Evolutionary conservation across 2,888 invertebrate genomes (phyloP).

Genomic region (Apoderus coryli): DNA sequence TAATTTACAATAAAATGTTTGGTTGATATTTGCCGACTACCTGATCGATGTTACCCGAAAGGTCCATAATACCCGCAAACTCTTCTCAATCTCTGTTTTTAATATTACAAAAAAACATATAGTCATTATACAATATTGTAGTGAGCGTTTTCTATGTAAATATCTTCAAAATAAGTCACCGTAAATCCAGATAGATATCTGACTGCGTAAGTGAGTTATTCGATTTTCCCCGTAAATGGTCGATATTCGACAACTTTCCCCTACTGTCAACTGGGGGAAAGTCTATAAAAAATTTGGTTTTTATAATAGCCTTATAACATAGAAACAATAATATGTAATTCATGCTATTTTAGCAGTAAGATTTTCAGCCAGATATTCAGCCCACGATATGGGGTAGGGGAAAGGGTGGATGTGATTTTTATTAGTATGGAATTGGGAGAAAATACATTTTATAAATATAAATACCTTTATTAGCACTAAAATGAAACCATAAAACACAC

Average conservation of each 20-base stretch:
- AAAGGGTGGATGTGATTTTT: too few species aligned
- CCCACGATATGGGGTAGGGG: too few species aligned
- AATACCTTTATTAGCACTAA: too few species aligned
- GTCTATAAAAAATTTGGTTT: too few species aligned
- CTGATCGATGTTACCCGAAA: slow-evolving; percentile 1
- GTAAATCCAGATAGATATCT: slow-evolving; percentile 1
- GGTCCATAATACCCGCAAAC: neutral
- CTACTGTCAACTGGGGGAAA: too few species aligned
- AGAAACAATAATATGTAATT: too few species aligned
- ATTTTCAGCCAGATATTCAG: too few species aligned
- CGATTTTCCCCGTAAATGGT: neutral
- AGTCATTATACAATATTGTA: neutral
- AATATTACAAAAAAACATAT: slow-evolving; percentile 1
- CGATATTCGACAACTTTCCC: slow-evolving; percentile 1
- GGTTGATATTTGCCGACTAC: slow-evolving; percentile 1
- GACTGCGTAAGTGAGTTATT: neutral
- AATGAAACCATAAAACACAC: too few species aligned
- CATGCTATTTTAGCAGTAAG: too few species aligned
- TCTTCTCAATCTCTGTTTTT: neutral
- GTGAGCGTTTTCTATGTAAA: neutral
- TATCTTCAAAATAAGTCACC: slow-evolving; percentile 1
- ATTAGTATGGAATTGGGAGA: too few species aligned
- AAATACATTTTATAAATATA: too few species aligned
- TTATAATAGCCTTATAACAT: too few species aligned
- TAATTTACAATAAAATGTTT: slow-evolving; percentile 2